Evolutionary conservation across 2,113 vertebrate species (phyloP).

Genomic region (Channa argus): DNA sequence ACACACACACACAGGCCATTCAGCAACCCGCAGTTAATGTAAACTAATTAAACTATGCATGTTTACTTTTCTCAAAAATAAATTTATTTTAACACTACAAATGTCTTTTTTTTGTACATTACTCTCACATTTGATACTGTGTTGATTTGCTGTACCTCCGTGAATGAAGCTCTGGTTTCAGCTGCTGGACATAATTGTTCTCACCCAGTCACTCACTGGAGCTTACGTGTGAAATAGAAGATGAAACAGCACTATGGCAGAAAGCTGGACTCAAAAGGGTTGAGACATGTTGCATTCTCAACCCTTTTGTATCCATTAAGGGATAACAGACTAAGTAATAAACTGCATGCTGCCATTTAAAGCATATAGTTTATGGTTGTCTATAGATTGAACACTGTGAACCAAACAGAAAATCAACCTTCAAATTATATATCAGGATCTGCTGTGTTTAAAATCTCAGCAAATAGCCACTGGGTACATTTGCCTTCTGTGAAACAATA

Average conservation of each 20-base stretch:
- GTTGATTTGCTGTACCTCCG: neutral
- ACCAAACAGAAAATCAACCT: neutral
- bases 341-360: neutral
- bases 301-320: neutral
- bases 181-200: neutral
- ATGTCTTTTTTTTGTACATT: too few species aligned
- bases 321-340: neutral
- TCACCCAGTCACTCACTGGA: neutral
- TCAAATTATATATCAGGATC: neutral
- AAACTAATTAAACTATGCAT: neutral
- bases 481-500: too few species aligned
- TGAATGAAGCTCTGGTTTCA: neutral
- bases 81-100: too few species aligned
- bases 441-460: too few species aligned
- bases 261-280: neutral
- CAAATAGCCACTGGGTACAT: too few species aligned
- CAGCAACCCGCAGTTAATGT: neutral
- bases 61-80: too few species aligned
- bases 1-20: neutral
- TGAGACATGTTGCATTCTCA: neutral
- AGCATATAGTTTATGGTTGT: slow-evolving; percentile 1
- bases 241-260: neutral
- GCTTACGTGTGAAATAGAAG: neutral
- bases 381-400: neutral
- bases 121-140: neutral